These are phyloP conservation scores for Trachelus troglodyta DNA, from an alignment of 2,888 invertebrate genomes.

Conservation along the genomic window DNA sequence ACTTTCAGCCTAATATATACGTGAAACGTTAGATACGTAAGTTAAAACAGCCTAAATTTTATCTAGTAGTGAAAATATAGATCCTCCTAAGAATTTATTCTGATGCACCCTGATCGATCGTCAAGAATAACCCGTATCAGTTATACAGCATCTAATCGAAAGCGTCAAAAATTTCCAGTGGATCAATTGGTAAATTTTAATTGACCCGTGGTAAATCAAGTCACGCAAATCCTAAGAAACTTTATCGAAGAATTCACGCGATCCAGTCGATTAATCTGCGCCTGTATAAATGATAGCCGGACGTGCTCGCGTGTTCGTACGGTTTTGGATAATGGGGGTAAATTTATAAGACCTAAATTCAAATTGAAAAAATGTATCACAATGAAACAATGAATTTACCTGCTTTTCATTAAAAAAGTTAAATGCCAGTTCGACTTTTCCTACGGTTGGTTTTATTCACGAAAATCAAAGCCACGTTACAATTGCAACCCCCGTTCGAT, in stretches of 20 bases:
- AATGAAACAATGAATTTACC: background rate
- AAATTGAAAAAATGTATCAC: background rate
- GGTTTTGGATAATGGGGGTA: background rate
- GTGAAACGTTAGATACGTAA: background rate
- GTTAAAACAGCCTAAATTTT: background rate
- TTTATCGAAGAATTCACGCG: background rate
- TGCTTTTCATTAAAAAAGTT: background rate
- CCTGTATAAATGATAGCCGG: background rate
- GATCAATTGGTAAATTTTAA: background rate
- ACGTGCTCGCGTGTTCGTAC: background rate
- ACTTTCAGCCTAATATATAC: background rate
- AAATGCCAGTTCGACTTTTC: background rate
- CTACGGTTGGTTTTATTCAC: background rate
- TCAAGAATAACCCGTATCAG: background rate
- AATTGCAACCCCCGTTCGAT: background rate
- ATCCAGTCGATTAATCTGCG: background rate
- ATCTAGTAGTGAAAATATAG: background rate
- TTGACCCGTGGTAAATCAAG: background rate
- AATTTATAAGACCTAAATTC: background rate
- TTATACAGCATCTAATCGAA: background rate
- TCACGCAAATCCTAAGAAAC: background rate
- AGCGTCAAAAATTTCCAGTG: background rate
- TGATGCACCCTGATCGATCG: background rate
- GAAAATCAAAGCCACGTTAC: background rate
- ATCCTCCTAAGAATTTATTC: background rate